A percentile compares a stretch with the other conserved stretches of the same genome.
Evolutionary conservation across 2,888 invertebrate genomes (phyloP).

Genomic region (Luperina nickerlii): DNA sequence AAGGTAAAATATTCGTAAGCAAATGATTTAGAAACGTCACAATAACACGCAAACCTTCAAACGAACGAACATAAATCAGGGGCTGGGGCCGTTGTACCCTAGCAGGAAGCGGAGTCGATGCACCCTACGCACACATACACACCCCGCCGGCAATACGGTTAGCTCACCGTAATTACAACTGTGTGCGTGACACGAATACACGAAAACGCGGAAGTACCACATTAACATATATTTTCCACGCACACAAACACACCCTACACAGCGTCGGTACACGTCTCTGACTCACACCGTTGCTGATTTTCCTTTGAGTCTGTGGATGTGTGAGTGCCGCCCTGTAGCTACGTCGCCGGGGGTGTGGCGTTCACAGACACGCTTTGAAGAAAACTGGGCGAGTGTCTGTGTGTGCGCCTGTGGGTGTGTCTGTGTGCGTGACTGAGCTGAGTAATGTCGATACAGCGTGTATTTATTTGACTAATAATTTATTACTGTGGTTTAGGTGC

Average conservation of each 20-base stretch:
- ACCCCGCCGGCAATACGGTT: slow-evolving; percentile 53
- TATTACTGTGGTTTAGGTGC: slow-evolving; percentile 38
- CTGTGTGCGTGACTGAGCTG: slow-evolving; percentile 66
- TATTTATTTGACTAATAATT: slow-evolving; percentile 59
- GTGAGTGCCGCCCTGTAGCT: slow-evolving; percentile 84
- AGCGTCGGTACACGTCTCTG: slow-evolving; percentile 71
- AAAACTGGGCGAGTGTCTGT: slow-evolving; percentile 72
- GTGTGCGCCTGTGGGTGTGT: slow-evolving; percentile 65
- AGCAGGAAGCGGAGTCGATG: slow-evolving; percentile 88
- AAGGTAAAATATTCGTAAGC: slow-evolving; percentile 67
- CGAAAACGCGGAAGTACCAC: slow-evolving; percentile 85
- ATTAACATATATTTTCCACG: slow-evolving; percentile 86
- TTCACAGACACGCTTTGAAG: slow-evolving; percentile 68
- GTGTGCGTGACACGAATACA: slow-evolving; percentile 85
- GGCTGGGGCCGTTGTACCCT: slow-evolving; percentile 87
- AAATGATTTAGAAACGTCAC: slow-evolving; percentile 81
- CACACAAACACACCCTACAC: slow-evolving; percentile 72
- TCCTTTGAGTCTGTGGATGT: slow-evolving; percentile 74
- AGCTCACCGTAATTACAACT: slow-evolving; percentile 26
- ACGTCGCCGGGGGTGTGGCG: slow-evolving; percentile 85
- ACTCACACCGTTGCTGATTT: slow-evolving; percentile 57
- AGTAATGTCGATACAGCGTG: slow-evolving; percentile 70
- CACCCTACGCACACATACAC: slow-evolving; percentile 82
- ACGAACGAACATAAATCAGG: slow-evolving; percentile 85
- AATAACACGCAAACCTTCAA: slow-evolving; percentile 86